Base-by-base conservation (phyloP, 2,888 invertebrate species). In the Pheosia gnoma region DNA sequence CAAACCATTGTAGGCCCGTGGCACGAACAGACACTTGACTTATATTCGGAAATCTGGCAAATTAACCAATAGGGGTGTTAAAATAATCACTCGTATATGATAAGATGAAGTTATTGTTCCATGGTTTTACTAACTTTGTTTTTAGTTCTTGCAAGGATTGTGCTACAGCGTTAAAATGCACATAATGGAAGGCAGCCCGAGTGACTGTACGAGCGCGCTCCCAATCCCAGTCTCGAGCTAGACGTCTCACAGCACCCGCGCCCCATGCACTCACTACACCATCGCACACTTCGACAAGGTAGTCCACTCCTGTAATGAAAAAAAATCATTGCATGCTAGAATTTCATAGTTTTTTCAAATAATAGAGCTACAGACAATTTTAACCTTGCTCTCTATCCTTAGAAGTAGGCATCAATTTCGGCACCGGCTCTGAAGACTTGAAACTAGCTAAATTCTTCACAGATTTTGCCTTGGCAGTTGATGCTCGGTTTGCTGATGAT, bases 281-380 rank as follows among this genome's bases (percentile, higher is more conserved):
- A 41, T 97, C 97, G 76, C 96, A 96, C 62, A 98, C 97, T 94
- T 98, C 98, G 45, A 98, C 97, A 68, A 98, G 92, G 86, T 97
- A 98, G 91, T 98, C 98, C n/a, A 97, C 97, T 63, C 98, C 96
- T 96, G 74, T 70, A 85, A 75, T 57, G 60, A n/a, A 47, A 43
- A 43, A 43, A n/a, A n/a, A 10, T 45, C 10, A 45, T 45, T 45
- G 41, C 5, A 39, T 7, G 7, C 7, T 39, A 39, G 39, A 39
- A 39, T 7, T 39, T 25, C 25, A 25, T 25, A 25, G 25, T 25
- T 25, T 25, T 25, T 25, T 25, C 25, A 25, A 25, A 25, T 25
- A 57, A 57, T 55, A 49, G 65, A 49, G 36, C 54, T 25, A 25
- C 0, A 25, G 25, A n/a, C 11, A 60, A 25, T 25, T 57, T 60